These are phyloP conservation scores for Tribolium madens DNA, from an alignment of 1,140 invertebrate species.

Conservation along the genomic window DNA sequence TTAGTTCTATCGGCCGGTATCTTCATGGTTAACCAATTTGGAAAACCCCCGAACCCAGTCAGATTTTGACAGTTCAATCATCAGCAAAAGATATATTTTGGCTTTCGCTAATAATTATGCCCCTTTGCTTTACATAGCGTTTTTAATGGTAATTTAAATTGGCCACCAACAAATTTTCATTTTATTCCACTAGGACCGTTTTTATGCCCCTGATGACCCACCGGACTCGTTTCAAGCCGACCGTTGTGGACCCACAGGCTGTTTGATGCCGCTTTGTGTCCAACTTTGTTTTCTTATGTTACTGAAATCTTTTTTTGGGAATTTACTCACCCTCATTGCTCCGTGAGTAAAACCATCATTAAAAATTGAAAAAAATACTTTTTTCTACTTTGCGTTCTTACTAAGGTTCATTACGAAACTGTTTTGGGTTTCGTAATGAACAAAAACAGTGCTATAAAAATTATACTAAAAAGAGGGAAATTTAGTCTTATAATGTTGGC, in stretches of 20 bases:
- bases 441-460: too few species aligned
- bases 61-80: slow-evolving; percentile 96
- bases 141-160: slow-evolving; percentile 80
- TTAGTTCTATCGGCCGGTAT: slow-evolving; percentile 86
- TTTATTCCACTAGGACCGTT: not conserved
- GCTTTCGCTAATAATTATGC: slow-evolving; percentile 99
- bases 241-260: slow-evolving; percentile 54
- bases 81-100: slow-evolving; percentile 95
- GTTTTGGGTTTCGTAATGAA: too few species aligned
- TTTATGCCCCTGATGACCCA: slow-evolving; percentile 29
- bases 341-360: slow-evolving; percentile 49
- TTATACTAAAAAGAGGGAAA: too few species aligned
- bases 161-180: not conserved
- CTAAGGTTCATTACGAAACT: too few species aligned
- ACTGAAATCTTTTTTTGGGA: slow-evolving; percentile 45
- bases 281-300: slow-evolving; percentile 54
- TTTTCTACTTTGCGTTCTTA: too few species aligned
- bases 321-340: not conserved
- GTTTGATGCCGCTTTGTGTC: slow-evolving; percentile 51
- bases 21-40: slow-evolving; percentile 91
- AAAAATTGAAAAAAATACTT: too few species aligned
- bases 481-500: too few species aligned
- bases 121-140: slow-evolving; percentile 97
- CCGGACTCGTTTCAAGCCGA: slow-evolving; percentile 42
- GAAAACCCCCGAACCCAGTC: slow-evolving; percentile 94